phyloP scores from a whole-genome alignment of 2,888 invertebrate species.

The Pogonocherus hispidulus region DNA sequence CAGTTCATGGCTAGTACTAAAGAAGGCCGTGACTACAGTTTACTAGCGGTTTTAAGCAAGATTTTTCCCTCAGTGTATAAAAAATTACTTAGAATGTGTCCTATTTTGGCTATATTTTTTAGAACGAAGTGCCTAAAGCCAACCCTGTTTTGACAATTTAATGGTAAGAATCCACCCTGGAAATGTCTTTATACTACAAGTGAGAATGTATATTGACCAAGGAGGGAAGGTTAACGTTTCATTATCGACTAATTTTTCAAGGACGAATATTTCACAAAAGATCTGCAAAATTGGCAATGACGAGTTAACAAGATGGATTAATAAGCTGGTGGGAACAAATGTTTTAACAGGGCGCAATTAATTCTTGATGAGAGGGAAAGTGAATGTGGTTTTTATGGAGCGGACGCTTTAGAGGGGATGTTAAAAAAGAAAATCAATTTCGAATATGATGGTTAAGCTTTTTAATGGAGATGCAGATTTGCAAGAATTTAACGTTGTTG shows the following conservation, averaged over 20 bases:
- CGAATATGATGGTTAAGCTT: not conserved
- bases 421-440: conserved; percentile 4
- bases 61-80: too few species aligned
- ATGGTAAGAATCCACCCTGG: not conserved
- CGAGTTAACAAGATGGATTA: conserved; percentile 3
- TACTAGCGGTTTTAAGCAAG: too few species aligned
- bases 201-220: not conserved
- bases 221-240: not conserved
- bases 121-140: too few species aligned
- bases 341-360: conserved; percentile 1
- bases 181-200: not conserved
- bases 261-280: not conserved
- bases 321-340: conserved; percentile 5
- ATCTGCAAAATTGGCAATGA: conserved; percentile 4
- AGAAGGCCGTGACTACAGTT: too few species aligned
- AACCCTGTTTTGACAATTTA: not conserved
- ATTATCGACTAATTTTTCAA: not conserved
- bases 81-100: too few species aligned
- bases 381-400: conserved; percentile 4
- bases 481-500: not conserved
- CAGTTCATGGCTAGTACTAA: too few species aligned
- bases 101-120: too few species aligned
- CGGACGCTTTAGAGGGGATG: not conserved
- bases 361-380: not conserved
- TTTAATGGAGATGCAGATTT: not conserved